A percentile compares a stretch with the other conserved stretches of the same genome.
Evolutionary conservation across 2,888 invertebrate species (phyloP).

Genomic region (Antitype chi): DNA sequence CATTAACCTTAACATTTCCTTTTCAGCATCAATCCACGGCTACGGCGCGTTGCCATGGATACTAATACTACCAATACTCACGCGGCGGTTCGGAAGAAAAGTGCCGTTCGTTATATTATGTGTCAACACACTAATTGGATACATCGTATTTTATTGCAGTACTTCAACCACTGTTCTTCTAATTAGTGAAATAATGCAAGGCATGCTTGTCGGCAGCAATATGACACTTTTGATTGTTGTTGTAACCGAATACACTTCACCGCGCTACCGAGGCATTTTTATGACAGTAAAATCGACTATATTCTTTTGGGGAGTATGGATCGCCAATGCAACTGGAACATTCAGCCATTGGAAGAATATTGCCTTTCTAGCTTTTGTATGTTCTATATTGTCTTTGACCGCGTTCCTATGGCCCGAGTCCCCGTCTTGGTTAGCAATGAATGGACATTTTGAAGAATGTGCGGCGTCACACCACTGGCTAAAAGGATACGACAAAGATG

Average conservation of each 20-base stretch:
- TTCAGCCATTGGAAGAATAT: slow-evolving; percentile 73
- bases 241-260: slow-evolving; percentile 71
- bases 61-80: slow-evolving; percentile 71
- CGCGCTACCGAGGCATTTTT: slow-evolving; percentile 70
- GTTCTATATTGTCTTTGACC: slow-evolving; percentile 67
- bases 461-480: slow-evolving; percentile 73
- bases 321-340: slow-evolving; percentile 72
- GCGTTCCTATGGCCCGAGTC: slow-evolving; percentile 76
- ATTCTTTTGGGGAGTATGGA: slow-evolving; percentile 71
- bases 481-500: slow-evolving; percentile 70
- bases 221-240: slow-evolving; percentile 66
- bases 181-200: slow-evolving; percentile 71
- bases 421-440: slow-evolving; percentile 78
- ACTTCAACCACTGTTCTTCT: slow-evolving; percentile 66
- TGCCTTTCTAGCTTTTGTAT: slow-evolving; percentile 66
- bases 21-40: slow-evolving; percentile 76
- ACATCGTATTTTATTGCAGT: slow-evolving; percentile 69
- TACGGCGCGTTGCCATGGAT: slow-evolving; percentile 74
- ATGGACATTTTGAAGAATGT: slow-evolving; percentile 75
- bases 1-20: slow-evolving; percentile 8
- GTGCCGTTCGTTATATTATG: slow-evolving; percentile 70
- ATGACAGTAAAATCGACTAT: slow-evolving; percentile 70
- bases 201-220: slow-evolving; percentile 65
- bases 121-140: slow-evolving; percentile 64
- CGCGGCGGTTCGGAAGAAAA: slow-evolving; percentile 71